phyloP scores from a whole-genome alignment of 2,797 vertebrate species.

The Acanthurus leucopareius region DNA sequence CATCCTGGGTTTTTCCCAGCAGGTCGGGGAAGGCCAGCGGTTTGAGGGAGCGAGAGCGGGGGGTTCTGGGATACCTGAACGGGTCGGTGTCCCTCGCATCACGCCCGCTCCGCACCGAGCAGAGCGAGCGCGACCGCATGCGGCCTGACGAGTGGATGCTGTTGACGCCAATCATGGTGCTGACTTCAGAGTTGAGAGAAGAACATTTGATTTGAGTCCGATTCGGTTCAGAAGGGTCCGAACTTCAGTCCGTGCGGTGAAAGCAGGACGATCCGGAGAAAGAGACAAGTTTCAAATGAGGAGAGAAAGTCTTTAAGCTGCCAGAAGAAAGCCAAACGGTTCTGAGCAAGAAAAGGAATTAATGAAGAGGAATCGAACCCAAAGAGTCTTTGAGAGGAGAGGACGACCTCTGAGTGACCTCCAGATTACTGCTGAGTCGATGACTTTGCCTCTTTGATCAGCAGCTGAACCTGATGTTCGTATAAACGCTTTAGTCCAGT shows the following conservation, averaged over 20 bases:
- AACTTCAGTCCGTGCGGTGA: not conserved
- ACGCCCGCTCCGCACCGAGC: constrained; percentile 93
- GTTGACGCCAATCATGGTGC: constrained; percentile 94
- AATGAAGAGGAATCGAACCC: not conserved
- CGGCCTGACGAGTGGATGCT: constrained; percentile 94
- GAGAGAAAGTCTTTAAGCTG: not conserved
- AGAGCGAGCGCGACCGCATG: constrained; percentile 92
- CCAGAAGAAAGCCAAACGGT: not conserved
- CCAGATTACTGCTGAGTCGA: not conserved
- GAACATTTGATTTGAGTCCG: not conserved
- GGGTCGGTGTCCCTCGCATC: constrained; percentile 91
- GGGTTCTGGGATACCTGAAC: constrained; percentile 94
- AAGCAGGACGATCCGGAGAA: not conserved
- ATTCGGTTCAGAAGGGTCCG: not conserved
- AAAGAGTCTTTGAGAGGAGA: not conserved
- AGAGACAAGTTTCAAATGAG: not conserved
- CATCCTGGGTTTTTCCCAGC: constrained; percentile 89
- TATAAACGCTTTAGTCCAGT: not conserved
- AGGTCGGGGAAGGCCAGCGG: constrained; percentile 95
- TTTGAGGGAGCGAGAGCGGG: constrained; percentile 94
- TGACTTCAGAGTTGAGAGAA: not conserved
- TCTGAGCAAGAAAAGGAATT: not conserved
- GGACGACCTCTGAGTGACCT: not conserved
- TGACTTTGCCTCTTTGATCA: not conserved
- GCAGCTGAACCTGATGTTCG: no score